Evolutionary conservation across 2,113 vertebrate species (phyloP), one percentile per base, ranked within the genome.

Genomic region (Bubo blakistoni): DNA sequence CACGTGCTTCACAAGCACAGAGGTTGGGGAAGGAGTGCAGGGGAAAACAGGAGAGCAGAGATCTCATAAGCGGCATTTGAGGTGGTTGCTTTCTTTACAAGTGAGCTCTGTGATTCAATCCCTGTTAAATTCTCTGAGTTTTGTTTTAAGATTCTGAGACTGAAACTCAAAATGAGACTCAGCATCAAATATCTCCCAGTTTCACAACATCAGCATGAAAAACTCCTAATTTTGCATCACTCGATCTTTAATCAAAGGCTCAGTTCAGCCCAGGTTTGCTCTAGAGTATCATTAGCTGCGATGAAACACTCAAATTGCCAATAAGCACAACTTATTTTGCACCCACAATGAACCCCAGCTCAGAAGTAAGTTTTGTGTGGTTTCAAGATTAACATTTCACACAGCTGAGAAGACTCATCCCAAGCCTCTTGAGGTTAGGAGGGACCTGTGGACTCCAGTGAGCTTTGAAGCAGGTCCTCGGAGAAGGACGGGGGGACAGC

Each of bases 91-190:
- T 87, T 82, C 74, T 86, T 62, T 47, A 77, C n/a, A 59, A 42
- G n/a, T 3, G 13, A 70, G 17, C 46, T 36, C 54, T 25, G 32
- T 0, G 0, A 66, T 66, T 85, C 54, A 46, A 57, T 73, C 58
- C 58, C 47, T 36, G n/a, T 51, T 89, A 92, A 85, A 87, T 82
- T 79, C 21, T 83, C 73, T 0, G 7, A 89, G 38, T 73, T 93
- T 89, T 58, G 32, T 61, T 76, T 91, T 70, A 82, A 89, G 69
- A 66, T 86, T 94, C 54, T 81, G 77, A 86, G 61, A 72, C 13
- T 29, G 55, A 91, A 94, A 94, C 52, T 91, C 62, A 92, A 69
- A 91, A 78, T 36, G 57, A 94, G 95, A 89, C 49, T 49, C 4
- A 2, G 14, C 44, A 96, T 38, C 59, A 81, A 55, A 9, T 36